Base-by-base conservation (phyloP, 2,797 vertebrate genomes). In the Macropus fuliginosus region DNA sequence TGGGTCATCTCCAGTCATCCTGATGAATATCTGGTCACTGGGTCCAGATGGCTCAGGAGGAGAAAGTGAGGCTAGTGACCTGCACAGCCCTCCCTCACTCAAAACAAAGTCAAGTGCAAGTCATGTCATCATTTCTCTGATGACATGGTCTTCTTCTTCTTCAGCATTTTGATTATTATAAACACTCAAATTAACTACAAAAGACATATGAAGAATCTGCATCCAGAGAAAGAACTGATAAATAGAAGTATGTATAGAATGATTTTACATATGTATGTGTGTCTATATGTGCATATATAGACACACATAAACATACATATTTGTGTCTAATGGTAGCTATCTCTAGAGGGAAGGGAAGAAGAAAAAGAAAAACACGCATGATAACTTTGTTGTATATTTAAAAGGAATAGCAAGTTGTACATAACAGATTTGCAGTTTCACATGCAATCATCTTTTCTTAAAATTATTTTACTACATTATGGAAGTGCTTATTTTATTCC, bases 281-380 rank as follows among this genome's bases (percentile, higher is more conserved):
- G 29, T 46, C 46, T 57, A 13, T n/a, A 4, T n/a, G 0, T 66
- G 12, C 18, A 1, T 5, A 0, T n/a, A n/a, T 18, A n/a, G 1
- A n/a, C 12, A 66, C 0, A 66, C 6, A n/a, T 4, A 52, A 52
- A 62, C 31, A 62, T 13, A 14, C 29, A 34, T 62, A 62, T 62
- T 34, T 34, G 31, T 66, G 59, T 66, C 57, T 34, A 9, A n/a
- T 74, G 62, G 14, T 40, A 74, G n/a, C n/a, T 8, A 74, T 21
- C 16, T 74, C 5, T 40, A 28, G 6, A n/a, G n/a, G 1, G n/a
- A 74, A 40, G 18, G 5, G 34, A 74, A 74, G 34, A 18, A 16
- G 1, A 74, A 6, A 74, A 40, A 8, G n/a, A 74, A 74, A 74
- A 74, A 24, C 52, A 52, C 40, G 3, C 18, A 74, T 6, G 0